Base-by-base conservation (phyloP, 2,797 vertebrate species). In the Galaxias olidus region DNA sequence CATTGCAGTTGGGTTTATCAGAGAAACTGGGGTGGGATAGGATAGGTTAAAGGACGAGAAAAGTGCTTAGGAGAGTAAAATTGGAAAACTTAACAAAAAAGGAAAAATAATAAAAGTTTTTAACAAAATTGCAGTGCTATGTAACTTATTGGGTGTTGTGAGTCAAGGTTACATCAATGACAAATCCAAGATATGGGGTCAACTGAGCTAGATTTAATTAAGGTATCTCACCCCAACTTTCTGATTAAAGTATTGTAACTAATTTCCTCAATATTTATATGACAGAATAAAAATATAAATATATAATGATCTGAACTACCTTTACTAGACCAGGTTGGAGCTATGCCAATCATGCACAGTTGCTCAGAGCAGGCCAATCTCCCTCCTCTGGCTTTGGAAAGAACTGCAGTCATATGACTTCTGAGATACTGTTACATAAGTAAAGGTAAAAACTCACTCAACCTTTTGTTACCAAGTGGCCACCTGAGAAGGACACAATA, bases 21-120 rank as follows among this genome's bases (percentile, higher is more conserved):
- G 75, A 75, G 76, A 68, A 78, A 82, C 20, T 50, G 56, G 72
- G 59, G 63, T 30, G 48, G 76, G 76, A 78, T 65, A 69, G 69
- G 69, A 73, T 60, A 81, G 74, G 81, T 84, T 76, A 72, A 73
- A 75, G 50, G 63, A 73, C 30, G 70, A 64, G 74, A 72, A 65
- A 71, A 71, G 80, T 77, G 73, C 65, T 77, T 66, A 67, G 70
- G 42, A 64, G 70, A 82, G 77, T 65, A 74, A 86, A 81, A 82
- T 73, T 73, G 73, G 81, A 86, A 87, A 90, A 89, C 68, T 43
- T 76, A 74, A 88, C 59, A 66, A 76, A 69, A 88, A 85, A 55
- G 74, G 83, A 87, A 90, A 91, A 92, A 91, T 83, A 90, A 94
- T 96, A 96, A 96, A 96, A 89, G 93, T 94, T 96, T 98, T 95